phyloP scores from a whole-genome alignment of 2,888 invertebrate species.

The Tenthredo amoena region DNA sequence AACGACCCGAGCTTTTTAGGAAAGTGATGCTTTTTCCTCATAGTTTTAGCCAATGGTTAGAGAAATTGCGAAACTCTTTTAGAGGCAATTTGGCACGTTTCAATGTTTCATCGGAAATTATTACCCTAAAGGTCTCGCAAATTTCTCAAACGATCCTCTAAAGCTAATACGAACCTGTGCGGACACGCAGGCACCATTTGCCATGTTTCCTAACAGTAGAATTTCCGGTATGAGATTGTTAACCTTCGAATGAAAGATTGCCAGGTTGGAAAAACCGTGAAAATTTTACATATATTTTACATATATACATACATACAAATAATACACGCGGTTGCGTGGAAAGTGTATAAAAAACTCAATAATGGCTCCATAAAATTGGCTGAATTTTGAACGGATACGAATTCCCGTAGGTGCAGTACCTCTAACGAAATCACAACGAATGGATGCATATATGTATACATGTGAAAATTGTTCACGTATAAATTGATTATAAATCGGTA shows the following conservation, averaged over 20 bases:
- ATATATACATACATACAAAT: background rate
- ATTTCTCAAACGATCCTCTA: slow-evolving; percentile 24
- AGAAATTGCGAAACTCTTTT: slow-evolving; percentile 32
- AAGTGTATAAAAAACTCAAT: background rate
- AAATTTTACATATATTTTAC: background rate
- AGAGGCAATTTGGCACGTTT: background rate
- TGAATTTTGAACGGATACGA: slow-evolving; percentile 21
- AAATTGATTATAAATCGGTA: background rate
- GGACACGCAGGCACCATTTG: slow-evolving; percentile 31
- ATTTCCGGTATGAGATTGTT: slow-evolving; percentile 46
- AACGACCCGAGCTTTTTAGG: slow-evolving; percentile 65
- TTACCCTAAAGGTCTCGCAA: slow-evolving; percentile 13
- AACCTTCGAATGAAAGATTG: slow-evolving; percentile 22
- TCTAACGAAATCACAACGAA: background rate
- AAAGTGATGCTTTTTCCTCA: slow-evolving; percentile 68
- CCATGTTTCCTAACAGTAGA: slow-evolving; percentile 17
- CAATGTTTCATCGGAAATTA: slow-evolving; percentile 12
- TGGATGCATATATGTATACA: background rate
- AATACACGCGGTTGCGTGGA: background rate
- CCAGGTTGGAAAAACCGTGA: background rate
- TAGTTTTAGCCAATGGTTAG: slow-evolving; percentile 33
- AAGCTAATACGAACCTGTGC: slow-evolving; percentile 27
- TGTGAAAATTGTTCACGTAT: background rate
- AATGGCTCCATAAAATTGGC: background rate
- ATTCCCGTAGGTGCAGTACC: background rate